These are phyloP conservation scores for Tetragonula clypearis DNA, from an alignment of 1,140 invertebrate species.

Conservation along the genomic window DNA sequence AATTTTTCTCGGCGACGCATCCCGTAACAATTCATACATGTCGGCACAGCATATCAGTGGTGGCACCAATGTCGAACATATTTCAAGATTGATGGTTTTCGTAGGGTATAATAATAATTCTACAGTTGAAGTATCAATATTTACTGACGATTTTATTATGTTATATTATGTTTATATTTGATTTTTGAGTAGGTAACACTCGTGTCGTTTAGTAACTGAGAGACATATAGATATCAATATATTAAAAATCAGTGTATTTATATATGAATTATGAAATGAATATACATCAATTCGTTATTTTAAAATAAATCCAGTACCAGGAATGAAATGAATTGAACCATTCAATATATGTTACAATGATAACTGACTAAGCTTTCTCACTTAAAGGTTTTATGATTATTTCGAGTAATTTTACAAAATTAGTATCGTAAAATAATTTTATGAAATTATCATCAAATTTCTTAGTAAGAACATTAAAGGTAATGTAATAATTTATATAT, in stretches of 20 bases:
- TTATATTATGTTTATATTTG: not conserved
- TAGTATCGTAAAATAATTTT: not conserved
- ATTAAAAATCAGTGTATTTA: not conserved
- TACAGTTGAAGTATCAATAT: not conserved
- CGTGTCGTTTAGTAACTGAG: not conserved
- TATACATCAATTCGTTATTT: not conserved
- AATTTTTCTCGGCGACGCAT: conserved; percentile 33
- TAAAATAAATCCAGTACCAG: not conserved
- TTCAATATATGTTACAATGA: not conserved
- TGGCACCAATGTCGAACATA: conserved; percentile 27
- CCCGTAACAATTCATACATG: conserved; percentile 29
- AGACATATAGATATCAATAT: not conserved
- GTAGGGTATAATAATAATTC: not conserved
- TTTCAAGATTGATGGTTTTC: not conserved
- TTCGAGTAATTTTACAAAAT: not conserved
- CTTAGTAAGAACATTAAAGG: not conserved
- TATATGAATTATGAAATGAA: not conserved
- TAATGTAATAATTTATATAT: not conserved
- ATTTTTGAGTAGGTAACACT: not conserved
- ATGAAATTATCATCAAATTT: not conserved
- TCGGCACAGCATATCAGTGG: conserved; percentile 18
- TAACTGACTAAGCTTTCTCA: not conserved
- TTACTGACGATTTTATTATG: not conserved
- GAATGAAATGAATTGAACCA: not conserved
- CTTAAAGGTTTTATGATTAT: not conserved